Base-by-base conservation (phyloP, 92 coral and sea anemone genomes). In the Actinostola sp. region DNA sequence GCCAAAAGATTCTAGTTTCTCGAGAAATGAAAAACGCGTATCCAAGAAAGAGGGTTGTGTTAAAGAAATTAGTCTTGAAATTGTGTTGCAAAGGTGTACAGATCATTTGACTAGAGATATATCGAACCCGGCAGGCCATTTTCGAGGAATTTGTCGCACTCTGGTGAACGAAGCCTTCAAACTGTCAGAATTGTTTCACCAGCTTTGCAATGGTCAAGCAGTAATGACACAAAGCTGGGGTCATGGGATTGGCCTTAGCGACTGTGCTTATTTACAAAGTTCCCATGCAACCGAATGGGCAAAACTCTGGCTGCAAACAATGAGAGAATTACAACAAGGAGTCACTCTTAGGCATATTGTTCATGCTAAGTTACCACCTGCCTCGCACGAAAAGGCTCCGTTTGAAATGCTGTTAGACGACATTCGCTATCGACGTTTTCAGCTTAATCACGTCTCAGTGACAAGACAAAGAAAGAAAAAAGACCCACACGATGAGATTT, bases 251-350 rank as follows among this genome's bases (percentile, higher is more conserved):
- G 96, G 96, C 24, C 79, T 87, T 63, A 90, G 92, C 41, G 87
- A 90, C 38, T 90, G 96, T 92, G 87, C 89, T 21, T 82, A 82
- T 77, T 73, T 90, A 49, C 92, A 90, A 72, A 87, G 84, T 39
- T 57, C 87, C 8, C 96, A 90, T 64, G 96, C 86, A 24, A 88
- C 96, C 42, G 92, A 90, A 50, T 90, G 96, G 96, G 96, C 96
- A 0, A 88, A 90, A 67, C 80, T 90, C 55, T 90, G 96, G 96
- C 86, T 90, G 14, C 96, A 90, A 80, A 89, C 89, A 16, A 90
- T 90, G 96, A 73, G 80, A 54, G 89, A 90, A 41, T 71, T 90
- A 3, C 79, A 92, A 21, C 86, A 84, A 66, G 96, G 96, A 39
- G 96, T 90, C 64, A 87, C 87, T 59, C 70, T 90, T 27, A 83